Percentiles rank a stretch among this genome's conserved stretches.
Evolutionary conservation across 35 echinoderm and acorn worm species (phyloP).

Genomic region (Lytechinus pictus): DNA sequence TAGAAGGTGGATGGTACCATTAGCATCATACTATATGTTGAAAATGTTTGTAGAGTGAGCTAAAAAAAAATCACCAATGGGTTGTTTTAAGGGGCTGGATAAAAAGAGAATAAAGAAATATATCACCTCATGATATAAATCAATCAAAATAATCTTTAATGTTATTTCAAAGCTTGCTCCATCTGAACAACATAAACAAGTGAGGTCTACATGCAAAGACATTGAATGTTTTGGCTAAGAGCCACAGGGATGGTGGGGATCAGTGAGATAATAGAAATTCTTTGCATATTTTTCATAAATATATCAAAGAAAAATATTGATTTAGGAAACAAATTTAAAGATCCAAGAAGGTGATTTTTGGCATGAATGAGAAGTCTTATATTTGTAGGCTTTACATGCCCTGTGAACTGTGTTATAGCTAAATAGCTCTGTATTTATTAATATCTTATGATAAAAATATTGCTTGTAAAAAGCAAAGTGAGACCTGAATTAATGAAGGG

Average conservation of each 20-base stretch:
- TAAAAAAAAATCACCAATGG: neutral
- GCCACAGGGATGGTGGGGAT: neutral
- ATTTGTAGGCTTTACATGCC: too few species aligned
- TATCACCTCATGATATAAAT: neutral
- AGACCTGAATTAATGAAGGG: neutral
- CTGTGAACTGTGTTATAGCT: neutral
- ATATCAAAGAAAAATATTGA: too few species aligned
- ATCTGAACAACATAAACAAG: neutral
- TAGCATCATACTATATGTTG: neutral
- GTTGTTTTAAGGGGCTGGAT: neutral
- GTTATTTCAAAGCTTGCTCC: neutral
- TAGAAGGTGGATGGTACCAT: neutral
- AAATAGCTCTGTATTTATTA: neutral
- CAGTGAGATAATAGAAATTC: neutral
- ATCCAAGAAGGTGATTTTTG: too few species aligned
- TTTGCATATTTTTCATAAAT: neutral
- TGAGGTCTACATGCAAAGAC: too few species aligned
- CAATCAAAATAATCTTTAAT: neutral
- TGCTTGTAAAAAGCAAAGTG: neutral
- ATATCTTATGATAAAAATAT: neutral
- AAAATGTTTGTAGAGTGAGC: neutral
- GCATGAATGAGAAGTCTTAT: too few species aligned
- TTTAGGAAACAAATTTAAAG: too few species aligned
- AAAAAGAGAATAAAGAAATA: neutral
- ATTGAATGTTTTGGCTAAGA: neutral